Evolutionary conservation across 1,140 invertebrate species (phyloP).

Genomic region (Aradophagus sp.): DNA sequence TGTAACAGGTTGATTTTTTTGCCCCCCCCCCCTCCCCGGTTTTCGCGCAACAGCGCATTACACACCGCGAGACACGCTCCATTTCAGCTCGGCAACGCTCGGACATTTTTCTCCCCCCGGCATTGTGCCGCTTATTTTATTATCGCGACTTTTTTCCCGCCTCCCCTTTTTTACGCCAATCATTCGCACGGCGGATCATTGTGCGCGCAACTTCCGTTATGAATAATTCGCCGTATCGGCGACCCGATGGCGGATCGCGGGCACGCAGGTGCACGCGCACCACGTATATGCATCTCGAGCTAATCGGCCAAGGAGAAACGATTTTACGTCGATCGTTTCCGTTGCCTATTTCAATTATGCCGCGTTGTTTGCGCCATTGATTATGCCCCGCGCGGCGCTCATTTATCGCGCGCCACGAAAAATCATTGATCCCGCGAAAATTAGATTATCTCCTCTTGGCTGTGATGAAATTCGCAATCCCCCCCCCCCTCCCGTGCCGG

Average conservation of each 20-base stretch:
- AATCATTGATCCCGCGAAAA: slow-evolving; percentile 33
- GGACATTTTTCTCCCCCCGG: slow-evolving; percentile 29
- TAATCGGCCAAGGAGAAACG: slow-evolving; percentile 54
- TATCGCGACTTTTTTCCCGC: slow-evolving; percentile 26
- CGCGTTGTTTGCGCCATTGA: slow-evolving; percentile 34
- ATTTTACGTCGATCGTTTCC: slow-evolving; percentile 39
- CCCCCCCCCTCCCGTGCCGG: too few species aligned
- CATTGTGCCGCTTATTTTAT: slow-evolving; percentile 1
- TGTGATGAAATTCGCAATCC: too few species aligned
- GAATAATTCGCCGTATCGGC: slow-evolving; percentile 50
- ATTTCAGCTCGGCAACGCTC: slow-evolving; percentile 34
- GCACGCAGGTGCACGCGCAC: too few species aligned
- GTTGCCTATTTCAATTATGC: slow-evolving; percentile 51
- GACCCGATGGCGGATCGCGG: slow-evolving; percentile 3
- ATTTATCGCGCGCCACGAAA: slow-evolving; percentile 25
- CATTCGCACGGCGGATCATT: slow-evolving; percentile 46
- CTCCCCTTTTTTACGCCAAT: too few species aligned
- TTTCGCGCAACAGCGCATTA: slow-evolving; percentile 17
- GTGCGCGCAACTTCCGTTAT: slow-evolving; percentile 47
- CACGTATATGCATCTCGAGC: slow-evolving; percentile 48
- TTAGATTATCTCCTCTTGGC: slow-evolving; percentile 16
- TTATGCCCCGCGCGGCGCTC: slow-evolving; percentile 28
- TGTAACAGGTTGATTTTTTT: slow-evolving; percentile 33
- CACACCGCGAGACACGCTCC: slow-evolving; percentile 33
- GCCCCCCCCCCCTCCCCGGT: too few species aligned